These are phyloP conservation scores for Timandra comae DNA, from an alignment of 2,888 invertebrate genomes.

Conservation along the genomic window DNA sequence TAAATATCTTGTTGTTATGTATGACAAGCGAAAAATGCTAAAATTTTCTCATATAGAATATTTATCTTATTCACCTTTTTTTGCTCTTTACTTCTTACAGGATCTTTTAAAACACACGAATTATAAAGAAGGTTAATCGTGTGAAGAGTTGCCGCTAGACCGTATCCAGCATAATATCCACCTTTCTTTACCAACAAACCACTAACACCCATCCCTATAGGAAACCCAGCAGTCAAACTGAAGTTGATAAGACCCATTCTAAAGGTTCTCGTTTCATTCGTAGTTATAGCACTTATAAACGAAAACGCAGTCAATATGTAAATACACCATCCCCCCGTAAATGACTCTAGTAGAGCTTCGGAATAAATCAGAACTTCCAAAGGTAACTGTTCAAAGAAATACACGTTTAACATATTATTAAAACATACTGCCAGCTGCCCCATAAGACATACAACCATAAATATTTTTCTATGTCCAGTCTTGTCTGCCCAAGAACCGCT, in stretches of 20 bases:
- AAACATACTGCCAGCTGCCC: constrained; percentile 83
- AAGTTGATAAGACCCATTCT: constrained; percentile 90
- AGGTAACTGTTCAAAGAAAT: constrained; percentile 82
- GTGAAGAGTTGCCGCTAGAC: constrained; percentile 80
- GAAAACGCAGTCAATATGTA: constrained; percentile 88
- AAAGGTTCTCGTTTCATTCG: constrained; percentile 84
- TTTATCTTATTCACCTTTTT: constrained; percentile 41
- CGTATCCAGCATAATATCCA: constrained; percentile 87
- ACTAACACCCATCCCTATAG: constrained; percentile 90
- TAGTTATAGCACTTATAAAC: constrained; percentile 88
- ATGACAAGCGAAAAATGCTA: too few relatives aligned
- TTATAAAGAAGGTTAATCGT: constrained; percentile 82
- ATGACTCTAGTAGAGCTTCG: constrained; percentile 85
- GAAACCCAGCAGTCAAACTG: constrained; percentile 89
- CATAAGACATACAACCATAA: constrained; percentile 82
- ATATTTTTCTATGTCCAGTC: constrained; percentile 81
- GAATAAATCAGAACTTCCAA: constrained; percentile 84
- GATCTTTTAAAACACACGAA: constrained; percentile 80
- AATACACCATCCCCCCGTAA: constrained; percentile 88
- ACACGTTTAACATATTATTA: constrained; percentile 84
- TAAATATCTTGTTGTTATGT: not conserved
- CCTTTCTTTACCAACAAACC: constrained; percentile 82
- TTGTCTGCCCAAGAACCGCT: constrained; percentile 85
- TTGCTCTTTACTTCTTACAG: constrained; percentile 48
- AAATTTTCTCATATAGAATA: too few relatives aligned